phyloP scores from a whole-genome alignment of 2,797 vertebrate genomes.

The Prionace glauca region DNA sequence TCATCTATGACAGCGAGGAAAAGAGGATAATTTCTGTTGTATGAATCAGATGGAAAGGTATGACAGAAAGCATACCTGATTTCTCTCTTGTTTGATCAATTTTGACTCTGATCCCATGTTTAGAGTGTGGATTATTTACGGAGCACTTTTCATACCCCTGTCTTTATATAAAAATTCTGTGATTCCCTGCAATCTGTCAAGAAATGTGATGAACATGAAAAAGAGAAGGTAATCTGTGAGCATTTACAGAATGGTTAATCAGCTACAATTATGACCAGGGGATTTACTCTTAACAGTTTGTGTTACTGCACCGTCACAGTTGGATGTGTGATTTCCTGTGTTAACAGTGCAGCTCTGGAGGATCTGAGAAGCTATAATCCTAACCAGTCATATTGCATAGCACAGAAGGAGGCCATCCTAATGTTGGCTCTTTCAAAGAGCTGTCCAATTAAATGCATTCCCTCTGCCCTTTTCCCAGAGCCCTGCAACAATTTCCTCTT shows the following conservation, averaged over 20 bases:
- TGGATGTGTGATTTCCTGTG: neutral
- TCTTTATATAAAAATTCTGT: neutral
- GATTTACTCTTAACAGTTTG: neutral
- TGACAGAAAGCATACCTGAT: neutral
- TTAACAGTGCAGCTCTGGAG: neutral
- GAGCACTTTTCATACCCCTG: neutral
- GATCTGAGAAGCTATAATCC: neutral
- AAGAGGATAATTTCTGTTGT: neutral
- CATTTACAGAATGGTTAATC: neutral
- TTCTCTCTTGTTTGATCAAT: conserved; percentile 10
- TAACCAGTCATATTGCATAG: neutral
- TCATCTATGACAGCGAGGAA: neutral
- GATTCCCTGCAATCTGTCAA: neutral
- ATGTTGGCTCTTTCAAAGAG: neutral
- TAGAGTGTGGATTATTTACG: neutral
- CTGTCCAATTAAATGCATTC: neutral
- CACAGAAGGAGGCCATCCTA: neutral
- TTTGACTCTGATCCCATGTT: neutral
- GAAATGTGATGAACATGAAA: neutral
- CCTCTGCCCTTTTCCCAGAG: neutral
- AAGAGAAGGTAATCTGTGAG: neutral
- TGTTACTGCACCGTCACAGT: neutral
- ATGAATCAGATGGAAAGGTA: neutral
- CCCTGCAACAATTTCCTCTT: neutral
- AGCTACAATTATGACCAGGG: neutral